Evolutionary conservation across 2,888 invertebrate genomes (phyloP).

Genomic region (Leptogaster cylindrica): DNA sequence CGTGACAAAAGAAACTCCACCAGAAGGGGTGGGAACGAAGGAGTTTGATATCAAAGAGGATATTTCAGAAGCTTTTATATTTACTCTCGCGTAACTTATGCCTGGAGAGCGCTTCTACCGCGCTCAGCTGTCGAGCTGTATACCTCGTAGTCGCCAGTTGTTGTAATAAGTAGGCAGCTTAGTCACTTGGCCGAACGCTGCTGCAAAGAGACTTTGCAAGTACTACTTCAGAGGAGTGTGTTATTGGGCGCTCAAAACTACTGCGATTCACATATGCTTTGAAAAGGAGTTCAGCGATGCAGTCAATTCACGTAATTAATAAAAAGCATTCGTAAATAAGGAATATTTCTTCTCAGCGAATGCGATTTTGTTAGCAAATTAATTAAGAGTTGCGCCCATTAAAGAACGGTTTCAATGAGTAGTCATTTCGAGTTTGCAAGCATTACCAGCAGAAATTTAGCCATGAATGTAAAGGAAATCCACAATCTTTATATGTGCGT

Average conservation of each 20-base stretch:
- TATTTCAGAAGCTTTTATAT: conserved; percentile 24
- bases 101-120: no score
- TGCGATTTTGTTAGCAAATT: no score
- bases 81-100: no score
- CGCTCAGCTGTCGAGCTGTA: no score
- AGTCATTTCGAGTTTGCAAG: no score
- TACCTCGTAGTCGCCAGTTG: neutral
- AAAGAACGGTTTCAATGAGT: no score
- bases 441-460: no score
- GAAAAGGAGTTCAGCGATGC: neutral
- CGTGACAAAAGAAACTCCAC: conserved; percentile 5
- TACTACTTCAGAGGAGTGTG: conserved; percentile 17
- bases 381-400: no score
- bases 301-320: neutral
- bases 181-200: conserved; percentile 4
- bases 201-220: neutral
- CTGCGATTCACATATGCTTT: neutral
- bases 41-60: conserved; percentile 19
- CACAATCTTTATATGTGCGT: no score
- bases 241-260: neutral
- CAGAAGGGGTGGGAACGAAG: conserved; percentile 20
- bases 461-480: no score
- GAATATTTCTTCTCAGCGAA: no score
- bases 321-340: no score
- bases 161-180: conserved; percentile 4